These are phyloP conservation scores for Flexamia atlantica DNA, from an alignment of 2,888 invertebrate species.

Conservation along the genomic window DNA sequence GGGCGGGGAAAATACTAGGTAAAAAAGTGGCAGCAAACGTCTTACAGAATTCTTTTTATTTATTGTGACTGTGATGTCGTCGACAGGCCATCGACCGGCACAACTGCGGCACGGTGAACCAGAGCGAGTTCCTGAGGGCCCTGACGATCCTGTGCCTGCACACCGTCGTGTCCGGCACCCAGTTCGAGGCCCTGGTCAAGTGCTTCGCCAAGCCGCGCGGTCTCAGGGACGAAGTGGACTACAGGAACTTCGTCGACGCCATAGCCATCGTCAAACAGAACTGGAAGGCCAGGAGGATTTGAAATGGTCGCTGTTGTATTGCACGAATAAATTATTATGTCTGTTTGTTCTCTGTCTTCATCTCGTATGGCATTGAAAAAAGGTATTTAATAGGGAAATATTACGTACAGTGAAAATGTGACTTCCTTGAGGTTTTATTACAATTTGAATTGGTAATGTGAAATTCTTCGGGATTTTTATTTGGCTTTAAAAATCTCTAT, in stretches of 20 bases:
- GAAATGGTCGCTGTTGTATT: background rate
- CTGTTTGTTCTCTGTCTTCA: background rate
- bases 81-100: conserved; percentile 53
- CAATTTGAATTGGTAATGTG: too few relatives aligned
- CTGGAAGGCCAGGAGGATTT: conserved; percentile 49
- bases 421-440: too few relatives aligned
- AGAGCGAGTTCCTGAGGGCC: conserved; percentile 79
- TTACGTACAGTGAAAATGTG: too few relatives aligned
- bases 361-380: too few relatives aligned
- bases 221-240: conserved; percentile 81
- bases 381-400: too few relatives aligned
- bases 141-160: conserved; percentile 82
- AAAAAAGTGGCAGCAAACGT: too few relatives aligned
- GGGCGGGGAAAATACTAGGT: too few relatives aligned
- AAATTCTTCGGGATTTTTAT: too few relatives aligned
- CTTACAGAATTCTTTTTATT: too few relatives aligned
- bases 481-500: too few relatives aligned
- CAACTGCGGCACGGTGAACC: conserved; percentile 62
- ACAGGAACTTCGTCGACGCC: conserved; percentile 83
- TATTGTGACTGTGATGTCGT: too few relatives aligned
- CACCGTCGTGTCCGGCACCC: conserved; percentile 80
- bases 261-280: conserved; percentile 78
- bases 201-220: conserved; percentile 85
- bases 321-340: conserved; percentile 19
- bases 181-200: conserved; percentile 84